These are phyloP conservation scores for Tachysurus vachellii DNA, from an alignment of 2,113 vertebrate genomes.

Conservation along the genomic window DNA sequence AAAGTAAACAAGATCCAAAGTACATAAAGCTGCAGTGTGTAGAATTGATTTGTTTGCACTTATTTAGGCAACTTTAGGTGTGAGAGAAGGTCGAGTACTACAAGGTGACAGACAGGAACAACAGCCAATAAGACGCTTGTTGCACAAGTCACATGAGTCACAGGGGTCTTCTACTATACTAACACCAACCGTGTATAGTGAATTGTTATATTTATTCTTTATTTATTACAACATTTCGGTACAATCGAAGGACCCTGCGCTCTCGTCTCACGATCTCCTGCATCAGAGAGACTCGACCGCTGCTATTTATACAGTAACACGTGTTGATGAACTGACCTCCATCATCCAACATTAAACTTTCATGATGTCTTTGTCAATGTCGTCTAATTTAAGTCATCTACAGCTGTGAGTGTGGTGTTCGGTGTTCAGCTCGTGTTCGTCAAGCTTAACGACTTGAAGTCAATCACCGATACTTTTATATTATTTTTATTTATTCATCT, in stretches of 20 bases:
- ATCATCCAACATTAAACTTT: conserved; percentile 6
- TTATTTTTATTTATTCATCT: background rate
- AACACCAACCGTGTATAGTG: background rate
- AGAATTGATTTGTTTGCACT: background rate
- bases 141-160: no score
- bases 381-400: conserved; percentile 15
- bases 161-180: no score
- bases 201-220: background rate
- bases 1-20: background rate
- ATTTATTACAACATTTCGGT: background rate
- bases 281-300: background rate
- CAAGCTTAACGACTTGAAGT: background rate
- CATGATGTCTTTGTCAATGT: conserved; percentile 23
- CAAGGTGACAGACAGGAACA: background rate
- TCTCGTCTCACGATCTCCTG: background rate
- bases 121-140: background rate
- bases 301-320: background rate
- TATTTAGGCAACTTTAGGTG: background rate
- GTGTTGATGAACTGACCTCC: conserved; percentile 9
- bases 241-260: background rate
- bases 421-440: background rate
- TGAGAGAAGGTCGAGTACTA: background rate
- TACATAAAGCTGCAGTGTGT: background rate
- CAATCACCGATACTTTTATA: background rate
- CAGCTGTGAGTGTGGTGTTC: background rate